Percentiles rank a stretch among this genome's conserved stretches.
phyloP scores from a whole-genome alignment of 1,140 invertebrate species.

The Teleopsis dalmanni region DNA sequence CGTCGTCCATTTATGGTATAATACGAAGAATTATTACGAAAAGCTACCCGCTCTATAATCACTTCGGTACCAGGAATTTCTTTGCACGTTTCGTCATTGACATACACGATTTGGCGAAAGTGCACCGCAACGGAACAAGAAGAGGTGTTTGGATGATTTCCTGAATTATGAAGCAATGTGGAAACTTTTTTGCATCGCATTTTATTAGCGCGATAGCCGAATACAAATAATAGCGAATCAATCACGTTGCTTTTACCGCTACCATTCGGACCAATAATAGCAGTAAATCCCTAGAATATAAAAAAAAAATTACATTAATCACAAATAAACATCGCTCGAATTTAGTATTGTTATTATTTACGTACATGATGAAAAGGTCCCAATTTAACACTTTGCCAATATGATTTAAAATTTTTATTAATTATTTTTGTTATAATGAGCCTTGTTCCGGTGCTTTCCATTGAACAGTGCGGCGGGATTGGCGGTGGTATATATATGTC shows the following conservation, averaged over 20 bases:
- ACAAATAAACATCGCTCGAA: background rate
- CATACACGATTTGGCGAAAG: slow-evolving; percentile 85
- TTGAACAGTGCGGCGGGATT: slow-evolving; percentile 59
- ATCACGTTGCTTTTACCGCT: slow-evolving; percentile 99
- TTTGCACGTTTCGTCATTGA: slow-evolving; percentile 62
- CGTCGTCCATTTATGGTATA: slow-evolving; percentile 74
- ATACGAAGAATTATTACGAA: slow-evolving; percentile 79
- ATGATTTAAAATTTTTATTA: slow-evolving; percentile 97
- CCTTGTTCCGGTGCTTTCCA: slow-evolving; percentile 64
- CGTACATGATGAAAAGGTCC: slow-evolving; percentile 78
- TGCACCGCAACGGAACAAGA: slow-evolving; percentile 85
- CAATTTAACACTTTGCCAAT: slow-evolving; percentile 71
- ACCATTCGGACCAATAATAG: slow-evolving; percentile 98
- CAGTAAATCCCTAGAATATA: slow-evolving; percentile 83
- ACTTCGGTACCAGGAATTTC: slow-evolving; percentile 73
- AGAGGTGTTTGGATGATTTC: slow-evolving; percentile 64
- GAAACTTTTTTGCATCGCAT: slow-evolving; percentile 95
- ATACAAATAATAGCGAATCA: slow-evolving; percentile 98
- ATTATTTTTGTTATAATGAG: slow-evolving; percentile 88
- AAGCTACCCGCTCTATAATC: slow-evolving; percentile 78
- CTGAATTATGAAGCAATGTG: slow-evolving; percentile 91
- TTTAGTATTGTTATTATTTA: no score
- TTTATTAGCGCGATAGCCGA: slow-evolving; percentile 92
- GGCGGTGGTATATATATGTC: slow-evolving; percentile 86
- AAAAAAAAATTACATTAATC: slow-evolving; percentile 13